Evolutionary conservation across 2,888 invertebrate genomes (phyloP), one percentile per base, ranked within the genome.

Genomic region (Athalia rosae): DNA sequence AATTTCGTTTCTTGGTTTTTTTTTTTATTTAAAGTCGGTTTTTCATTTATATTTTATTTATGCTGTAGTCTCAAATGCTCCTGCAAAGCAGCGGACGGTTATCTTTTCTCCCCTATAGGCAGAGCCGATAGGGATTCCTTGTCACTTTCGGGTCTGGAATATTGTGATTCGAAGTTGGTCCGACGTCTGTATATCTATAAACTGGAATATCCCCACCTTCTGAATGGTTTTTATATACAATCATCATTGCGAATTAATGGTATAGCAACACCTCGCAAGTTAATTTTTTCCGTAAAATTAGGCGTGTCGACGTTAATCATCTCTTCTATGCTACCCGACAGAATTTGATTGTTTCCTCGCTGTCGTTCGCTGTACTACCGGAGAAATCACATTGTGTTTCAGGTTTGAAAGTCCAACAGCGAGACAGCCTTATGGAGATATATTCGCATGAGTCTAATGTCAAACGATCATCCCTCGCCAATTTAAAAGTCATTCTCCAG

Each of bases 301-400:
- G 45, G 71, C 50, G 7, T 9, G 28, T 28, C 8, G 43, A 45
- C 45, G 45, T 71, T 58, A 71, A 58, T 71, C 56, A 58, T 71
- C 11, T 43, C 58, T 50, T 58, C 45, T 45, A 45, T 58, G 71
- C 58, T 45, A 13, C 56, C 8, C 45, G n/a, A 13, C 7, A 58
- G 45, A 61, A 48, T 74, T 47, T 74, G 47, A 74, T 74, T 74
- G 71, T 74, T 45, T 74, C 41, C 41, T 47, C 50, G 48, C 47
- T 61, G 61, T 74, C 61, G 28, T 61, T 48, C 43, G n/a, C 62
- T 2, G 28, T 28, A 28, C 28, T 74, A 47, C 48, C 43, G 43
- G 74, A 47, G 74, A 74, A 74, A 74, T 74, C 61, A 62, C 61
- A 74, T 74, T 74, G 74, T 74, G 59, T 61, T 61, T 61, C 13